These are phyloP conservation scores for Halcyon smyrnensis DNA, from an alignment of 2,797 vertebrate species.

Conservation along the genomic window DNA sequence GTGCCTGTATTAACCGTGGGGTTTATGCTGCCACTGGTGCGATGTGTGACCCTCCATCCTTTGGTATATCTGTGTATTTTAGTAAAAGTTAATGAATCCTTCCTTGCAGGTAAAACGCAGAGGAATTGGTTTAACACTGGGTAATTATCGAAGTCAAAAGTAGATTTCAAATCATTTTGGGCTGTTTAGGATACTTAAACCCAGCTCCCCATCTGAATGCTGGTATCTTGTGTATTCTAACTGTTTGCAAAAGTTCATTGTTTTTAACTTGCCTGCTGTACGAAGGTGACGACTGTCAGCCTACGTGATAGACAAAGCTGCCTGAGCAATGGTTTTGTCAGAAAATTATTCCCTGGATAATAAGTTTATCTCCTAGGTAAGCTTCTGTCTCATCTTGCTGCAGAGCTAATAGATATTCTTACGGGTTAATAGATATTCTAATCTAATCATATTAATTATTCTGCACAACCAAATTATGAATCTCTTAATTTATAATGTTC, in stretches of 20 bases:
- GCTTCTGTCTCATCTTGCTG: not conserved
- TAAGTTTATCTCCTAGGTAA: not conserved
- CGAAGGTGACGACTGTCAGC: not conserved
- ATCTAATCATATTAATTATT: not conserved
- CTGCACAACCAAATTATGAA: not conserved
- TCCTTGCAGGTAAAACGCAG: not conserved
- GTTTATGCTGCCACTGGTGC: not conserved
- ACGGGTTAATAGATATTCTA: not conserved
- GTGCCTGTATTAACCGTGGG: not conserved
- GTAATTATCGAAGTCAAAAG: not conserved
- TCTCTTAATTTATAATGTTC: not conserved
- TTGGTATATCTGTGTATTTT: not conserved
- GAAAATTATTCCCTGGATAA: not conserved
- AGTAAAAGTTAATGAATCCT: not conserved
- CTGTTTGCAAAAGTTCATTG: not conserved
- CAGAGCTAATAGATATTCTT: not conserved
- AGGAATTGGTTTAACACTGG: not conserved
- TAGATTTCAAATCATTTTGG: not conserved
- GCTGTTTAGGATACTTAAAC: not conserved
- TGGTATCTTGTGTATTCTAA: not conserved
- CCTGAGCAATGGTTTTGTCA: not conserved
- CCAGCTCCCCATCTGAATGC: not conserved
- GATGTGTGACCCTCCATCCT: fast-evolving
- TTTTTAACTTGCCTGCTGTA: not conserved
- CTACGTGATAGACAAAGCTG: not conserved